Percentiles rank a stretch among this genome's conserved stretches.
Conservation (phyloP, 1,140 invertebrate species). For the Aphaenogaster ashmeadi region DNA sequence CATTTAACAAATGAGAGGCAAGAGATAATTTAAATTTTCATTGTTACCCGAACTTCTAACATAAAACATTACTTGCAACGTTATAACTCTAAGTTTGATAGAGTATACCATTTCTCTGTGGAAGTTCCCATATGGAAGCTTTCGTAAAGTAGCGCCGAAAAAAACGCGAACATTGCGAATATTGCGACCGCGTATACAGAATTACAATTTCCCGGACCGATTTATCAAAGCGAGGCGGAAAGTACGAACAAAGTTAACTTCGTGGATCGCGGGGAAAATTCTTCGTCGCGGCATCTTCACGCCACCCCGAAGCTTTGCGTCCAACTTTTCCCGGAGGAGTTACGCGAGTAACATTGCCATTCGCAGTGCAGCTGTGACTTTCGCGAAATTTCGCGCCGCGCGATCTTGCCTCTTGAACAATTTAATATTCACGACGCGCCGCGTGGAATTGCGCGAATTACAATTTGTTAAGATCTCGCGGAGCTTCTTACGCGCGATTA, state of each 20-base stretch:
- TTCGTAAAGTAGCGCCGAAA: constrained; percentile 14
- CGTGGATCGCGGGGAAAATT: neutral
- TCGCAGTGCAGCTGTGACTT: constrained; percentile 28
- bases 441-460: constrained; percentile 21
- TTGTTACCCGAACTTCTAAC: neutral
- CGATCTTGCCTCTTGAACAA: neutral
- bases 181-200: neutral
- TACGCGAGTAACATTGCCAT: neutral
- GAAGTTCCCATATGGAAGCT: neutral
- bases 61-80: neutral
- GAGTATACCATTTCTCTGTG: neutral
- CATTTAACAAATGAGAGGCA: constrained; percentile 12
- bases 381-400: neutral
- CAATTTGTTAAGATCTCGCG: constrained; percentile 30
- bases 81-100: neutral
- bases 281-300: constrained; percentile 7
- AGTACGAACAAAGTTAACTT: constrained; percentile 47
- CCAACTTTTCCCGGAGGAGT: constrained; percentile 16
- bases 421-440: constrained; percentile 43
- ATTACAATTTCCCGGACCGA: constrained; percentile 23
- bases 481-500: constrained; percentile 10
- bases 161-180: constrained; percentile 17
- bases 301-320: constrained; percentile 4
- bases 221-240: constrained; percentile 41
- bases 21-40: constrained; percentile 11